Evolutionary conservation across 2,888 invertebrate species (phyloP), one percentile per base, ranked within the genome.

Genomic region (Ochropleura plecta): DNA sequence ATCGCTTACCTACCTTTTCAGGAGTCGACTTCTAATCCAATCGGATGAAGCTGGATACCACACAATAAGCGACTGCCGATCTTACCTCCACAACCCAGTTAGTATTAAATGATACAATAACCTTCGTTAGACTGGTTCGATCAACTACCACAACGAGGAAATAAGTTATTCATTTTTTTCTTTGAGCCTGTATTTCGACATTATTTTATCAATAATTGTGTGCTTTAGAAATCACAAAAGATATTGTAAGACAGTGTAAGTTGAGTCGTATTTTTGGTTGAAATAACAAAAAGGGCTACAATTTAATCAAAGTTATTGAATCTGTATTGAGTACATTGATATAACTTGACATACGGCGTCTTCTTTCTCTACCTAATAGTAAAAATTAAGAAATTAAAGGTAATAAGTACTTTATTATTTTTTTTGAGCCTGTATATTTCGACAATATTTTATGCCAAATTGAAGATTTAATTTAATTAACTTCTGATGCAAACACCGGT

Each of bases 391-490:
- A n/a, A n/a, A n/a, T n/a, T n/a, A n/a, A n/a, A n/a, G n/a, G n/a
- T n/a, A n/a, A n/a, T n/a, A n/a, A n/a, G n/a, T n/a, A n/a, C n/a
- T n/a, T n/a, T 16, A 49, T 6, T 16, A 5, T 49, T 49, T 49
- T 16, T 16, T 49, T 49, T 49, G 49, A 49, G 49, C 2, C 46
- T 14, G 46, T 60, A 18, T 4, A 44, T 16, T 53, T 44, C 4
- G 5, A 18, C 5, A n/a, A n/a, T n/a, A 20, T 40, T 40, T 63
- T 10, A 48, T 20, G 0, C 7, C 5, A 48, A 48, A n/a, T 49
- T 9, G 5, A 53, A 40, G 16, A 12, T 46, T 40, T 20, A 14
- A 55, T 76, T 66, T 46, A 18, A 51, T 10, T 3, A 76, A 76
- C 10, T 53, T 63, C n/a, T 57, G 16, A 46, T 8, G n/a, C n/a